Percentiles rank a stretch among this genome's conserved stretches.
Conservation (phyloP, 2,113 vertebrate genomes). For the Cyprinodon brontotheroides region DNA sequence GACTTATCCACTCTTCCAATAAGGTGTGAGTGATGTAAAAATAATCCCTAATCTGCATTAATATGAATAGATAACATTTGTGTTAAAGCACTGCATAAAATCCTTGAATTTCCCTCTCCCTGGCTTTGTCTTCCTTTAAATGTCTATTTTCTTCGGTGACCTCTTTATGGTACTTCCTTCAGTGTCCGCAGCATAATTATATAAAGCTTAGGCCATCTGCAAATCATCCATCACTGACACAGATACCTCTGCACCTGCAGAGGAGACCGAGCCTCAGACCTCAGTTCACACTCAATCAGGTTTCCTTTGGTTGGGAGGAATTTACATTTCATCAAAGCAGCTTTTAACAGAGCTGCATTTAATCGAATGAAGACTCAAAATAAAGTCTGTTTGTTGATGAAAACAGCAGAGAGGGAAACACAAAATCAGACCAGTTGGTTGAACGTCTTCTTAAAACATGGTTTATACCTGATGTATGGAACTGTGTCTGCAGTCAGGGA, state of each 20-base stretch:
- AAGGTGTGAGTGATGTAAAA: slow-evolving; percentile 5
- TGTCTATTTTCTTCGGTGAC: slow-evolving; percentile 57
- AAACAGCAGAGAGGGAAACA: neutral
- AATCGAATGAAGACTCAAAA: slow-evolving; percentile 39
- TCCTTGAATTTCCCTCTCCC: slow-evolving; percentile 9
- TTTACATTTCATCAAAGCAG: slow-evolving; percentile 47
- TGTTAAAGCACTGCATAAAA: slow-evolving; percentile 42
- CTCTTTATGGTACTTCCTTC: slow-evolving; percentile 64
- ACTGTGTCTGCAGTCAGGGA: no score
- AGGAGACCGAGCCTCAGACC: slow-evolving; percentile 36
- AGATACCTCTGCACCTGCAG: slow-evolving; percentile 46
- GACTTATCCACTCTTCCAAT: no score
- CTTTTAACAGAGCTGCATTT: slow-evolving; percentile 36
- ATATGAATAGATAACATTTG: slow-evolving; percentile 37
- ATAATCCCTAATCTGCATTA: slow-evolving; percentile 4
- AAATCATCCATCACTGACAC: slow-evolving; percentile 75
- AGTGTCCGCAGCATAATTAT: slow-evolving; percentile 74
- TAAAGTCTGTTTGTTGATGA: slow-evolving; percentile 18
- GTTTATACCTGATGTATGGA: no score
- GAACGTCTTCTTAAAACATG: neutral
- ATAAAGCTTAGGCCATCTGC: slow-evolving; percentile 70
- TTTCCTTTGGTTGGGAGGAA: slow-evolving; percentile 59
- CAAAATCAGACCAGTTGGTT: no score
- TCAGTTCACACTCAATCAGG: slow-evolving; percentile 53
- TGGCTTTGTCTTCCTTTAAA: slow-evolving; percentile 9